Evolutionary conservation across 2,797 vertebrate genomes (phyloP).

Genomic region (Pelochelys cantorii): DNA sequence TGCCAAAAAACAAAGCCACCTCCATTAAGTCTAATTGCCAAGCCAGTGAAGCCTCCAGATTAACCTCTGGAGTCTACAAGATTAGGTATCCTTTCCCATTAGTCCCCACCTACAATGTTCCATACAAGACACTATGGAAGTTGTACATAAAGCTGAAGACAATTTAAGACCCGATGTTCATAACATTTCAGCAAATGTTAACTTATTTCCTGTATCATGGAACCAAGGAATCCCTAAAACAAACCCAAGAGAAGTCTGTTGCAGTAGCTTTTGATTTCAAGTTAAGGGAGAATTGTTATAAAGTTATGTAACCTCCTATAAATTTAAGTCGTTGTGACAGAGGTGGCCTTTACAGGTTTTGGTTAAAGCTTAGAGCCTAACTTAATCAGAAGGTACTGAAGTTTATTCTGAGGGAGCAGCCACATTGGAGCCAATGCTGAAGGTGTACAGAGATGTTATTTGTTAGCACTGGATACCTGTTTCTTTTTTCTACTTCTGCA

Average conservation of each 20-base stretch:
- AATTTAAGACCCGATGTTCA: too few relatives aligned
- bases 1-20: background rate
- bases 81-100: background rate
- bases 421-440: background rate
- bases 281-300: background rate
- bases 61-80: background rate
- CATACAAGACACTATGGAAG: background rate
- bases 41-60: background rate
- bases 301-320: background rate
- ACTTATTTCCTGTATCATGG: too few relatives aligned
- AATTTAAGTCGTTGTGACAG: background rate
- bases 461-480: conserved; percentile 84
- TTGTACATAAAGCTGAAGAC: background rate
- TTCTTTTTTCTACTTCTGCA: conserved; percentile 98
- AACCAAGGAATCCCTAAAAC: too few relatives aligned
- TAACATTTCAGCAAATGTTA: too few relatives aligned
- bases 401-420: background rate
- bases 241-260: too few relatives aligned
- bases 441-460: background rate
- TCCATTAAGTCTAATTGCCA: background rate
- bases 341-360: background rate
- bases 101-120: background rate
- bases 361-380: accelerated
- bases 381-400: background rate
- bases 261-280: background rate